phyloP scores from a whole-genome alignment of 2,797 vertebrate species.

The Octomys mimax region DNA sequence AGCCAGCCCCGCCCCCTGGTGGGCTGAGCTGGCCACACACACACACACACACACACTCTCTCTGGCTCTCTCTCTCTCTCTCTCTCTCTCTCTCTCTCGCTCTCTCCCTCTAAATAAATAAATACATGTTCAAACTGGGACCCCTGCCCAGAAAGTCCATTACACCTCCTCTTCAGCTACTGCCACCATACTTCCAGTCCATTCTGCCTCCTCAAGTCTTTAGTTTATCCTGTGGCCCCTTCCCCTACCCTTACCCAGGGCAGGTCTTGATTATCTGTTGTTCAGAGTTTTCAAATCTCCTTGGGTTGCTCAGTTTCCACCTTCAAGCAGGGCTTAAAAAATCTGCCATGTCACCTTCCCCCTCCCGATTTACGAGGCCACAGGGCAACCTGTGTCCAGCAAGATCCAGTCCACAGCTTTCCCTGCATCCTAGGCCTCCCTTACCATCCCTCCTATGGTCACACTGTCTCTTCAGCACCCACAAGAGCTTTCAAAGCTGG shows the following conservation, averaged over 20 bases:
- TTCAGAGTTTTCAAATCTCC: slow-evolving; percentile 2
- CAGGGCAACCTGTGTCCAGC: background rate
- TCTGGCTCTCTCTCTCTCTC: no score
- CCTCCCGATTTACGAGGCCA: background rate
- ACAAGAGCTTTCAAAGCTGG: background rate
- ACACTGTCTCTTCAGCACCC: background rate
- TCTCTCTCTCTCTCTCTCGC: no score
- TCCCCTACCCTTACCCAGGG: background rate
- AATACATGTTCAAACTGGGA: background rate
- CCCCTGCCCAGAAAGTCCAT: background rate
- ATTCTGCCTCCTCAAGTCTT: background rate
- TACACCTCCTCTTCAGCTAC: background rate
- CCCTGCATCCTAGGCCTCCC: background rate
- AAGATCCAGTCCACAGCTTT: background rate
- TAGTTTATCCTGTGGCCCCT: background rate
- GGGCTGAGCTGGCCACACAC: no score
- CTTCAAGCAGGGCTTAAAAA: background rate
- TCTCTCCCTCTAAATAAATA: no score
- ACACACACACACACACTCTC: no score
- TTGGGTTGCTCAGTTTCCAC: background rate
- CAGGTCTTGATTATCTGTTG: background rate
- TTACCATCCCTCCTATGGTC: background rate
- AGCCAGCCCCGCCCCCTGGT: no score
- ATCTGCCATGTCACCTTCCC: background rate
- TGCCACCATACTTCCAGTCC: background rate